These are phyloP conservation scores for Terebella lapidaria DNA, from an alignment of 2,888 invertebrate genomes.

Conservation along the genomic window DNA sequence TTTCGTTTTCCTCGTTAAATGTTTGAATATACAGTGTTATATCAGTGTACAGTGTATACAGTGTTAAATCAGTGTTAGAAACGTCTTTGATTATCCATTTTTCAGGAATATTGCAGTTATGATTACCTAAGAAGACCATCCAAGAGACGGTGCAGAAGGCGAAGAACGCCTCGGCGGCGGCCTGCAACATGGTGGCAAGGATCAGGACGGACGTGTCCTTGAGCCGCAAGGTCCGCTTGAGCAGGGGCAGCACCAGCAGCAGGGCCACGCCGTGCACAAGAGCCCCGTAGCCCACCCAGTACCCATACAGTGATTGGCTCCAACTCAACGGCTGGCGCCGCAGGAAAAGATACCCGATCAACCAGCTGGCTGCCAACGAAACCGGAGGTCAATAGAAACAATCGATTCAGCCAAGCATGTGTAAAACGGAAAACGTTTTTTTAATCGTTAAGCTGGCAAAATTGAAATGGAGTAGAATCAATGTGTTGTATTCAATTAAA, in stretches of 20 bases:
- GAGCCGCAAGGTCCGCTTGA: slow-evolving; percentile 29
- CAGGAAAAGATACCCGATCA: slow-evolving; percentile 60
- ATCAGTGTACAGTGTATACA: not conserved
- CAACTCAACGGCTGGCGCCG: slow-evolving; percentile 67
- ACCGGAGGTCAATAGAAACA: no score
- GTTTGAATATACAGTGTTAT: no score
- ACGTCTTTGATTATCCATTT: no score
- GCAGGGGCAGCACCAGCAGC: slow-evolving; percentile 40
- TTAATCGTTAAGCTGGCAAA: no score
- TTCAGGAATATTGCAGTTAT: not conserved
- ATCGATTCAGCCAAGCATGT: no score
- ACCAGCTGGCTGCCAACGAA: not conserved
- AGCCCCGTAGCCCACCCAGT: slow-evolving; percentile 57
- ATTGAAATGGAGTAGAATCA: no score
- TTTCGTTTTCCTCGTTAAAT: no score
- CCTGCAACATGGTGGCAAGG: slow-evolving; percentile 49
- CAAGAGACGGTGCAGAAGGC: slow-evolving; percentile 41
- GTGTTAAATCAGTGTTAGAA: not conserved
- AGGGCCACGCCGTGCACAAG: slow-evolving; percentile 58
- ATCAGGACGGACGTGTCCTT: slow-evolving; percentile 47
- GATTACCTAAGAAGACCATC: slow-evolving; percentile 50
- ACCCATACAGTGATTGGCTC: slow-evolving; percentile 66
- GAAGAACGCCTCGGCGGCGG: slow-evolving; percentile 41
- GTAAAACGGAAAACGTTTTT: no score
- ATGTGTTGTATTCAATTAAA: no score